Evolutionary conservation across 2,888 invertebrate genomes (phyloP).

Genomic region (Peribatodes rhomboidaria): DNA sequence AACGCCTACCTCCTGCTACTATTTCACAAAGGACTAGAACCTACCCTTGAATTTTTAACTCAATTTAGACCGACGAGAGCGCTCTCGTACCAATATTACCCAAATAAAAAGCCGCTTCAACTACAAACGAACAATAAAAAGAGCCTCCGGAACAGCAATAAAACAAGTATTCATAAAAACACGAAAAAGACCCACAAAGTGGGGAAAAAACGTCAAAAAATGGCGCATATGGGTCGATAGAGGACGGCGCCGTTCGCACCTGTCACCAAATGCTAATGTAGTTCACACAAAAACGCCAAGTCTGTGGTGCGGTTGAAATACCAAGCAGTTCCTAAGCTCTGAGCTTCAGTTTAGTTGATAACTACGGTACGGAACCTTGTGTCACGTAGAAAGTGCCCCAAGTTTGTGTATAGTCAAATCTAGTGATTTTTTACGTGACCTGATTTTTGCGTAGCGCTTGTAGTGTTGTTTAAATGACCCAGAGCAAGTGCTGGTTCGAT

Average conservation of each 20-base stretch:
- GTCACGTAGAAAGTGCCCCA: not conserved
- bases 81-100: constrained; percentile 26
- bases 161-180: constrained; percentile 58
- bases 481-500: too few relatives aligned
- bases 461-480: too few relatives aligned
- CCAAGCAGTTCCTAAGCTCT: constrained; percentile 22
- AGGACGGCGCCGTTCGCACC: constrained; percentile 64
- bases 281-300: constrained; percentile 38
- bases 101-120: constrained; percentile 37
- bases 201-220: constrained; percentile 46
- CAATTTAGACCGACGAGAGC: constrained; percentile 12
- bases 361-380: not conserved
- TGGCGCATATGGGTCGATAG: constrained; percentile 43
- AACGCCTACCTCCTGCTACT: not conserved
- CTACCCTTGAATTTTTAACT: constrained; percentile 22
- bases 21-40: not conserved
- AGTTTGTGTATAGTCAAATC: too few relatives aligned
- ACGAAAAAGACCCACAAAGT: constrained; percentile 27
- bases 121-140: constrained; percentile 51
- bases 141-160: constrained; percentile 56
- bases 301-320: constrained; percentile 11
- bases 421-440: too few relatives aligned
- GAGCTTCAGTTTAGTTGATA: not conserved
- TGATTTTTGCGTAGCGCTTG: too few relatives aligned
- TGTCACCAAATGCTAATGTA: constrained; percentile 79